Evolutionary conservation across 1,140 invertebrate genomes (phyloP).

Genomic region (Bombus vancouverensis): DNA sequence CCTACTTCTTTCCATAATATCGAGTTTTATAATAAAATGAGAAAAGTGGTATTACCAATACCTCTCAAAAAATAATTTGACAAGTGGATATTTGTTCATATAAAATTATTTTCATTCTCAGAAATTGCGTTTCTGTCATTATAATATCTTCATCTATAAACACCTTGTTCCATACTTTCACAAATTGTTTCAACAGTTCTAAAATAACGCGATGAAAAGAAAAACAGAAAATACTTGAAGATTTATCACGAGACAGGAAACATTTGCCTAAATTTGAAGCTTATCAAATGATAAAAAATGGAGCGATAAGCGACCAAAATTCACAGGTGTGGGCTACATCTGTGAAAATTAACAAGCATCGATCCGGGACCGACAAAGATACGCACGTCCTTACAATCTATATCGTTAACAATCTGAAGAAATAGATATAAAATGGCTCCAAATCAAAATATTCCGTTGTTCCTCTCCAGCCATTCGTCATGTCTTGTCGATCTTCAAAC

Average conservation of each 20-base stretch:
- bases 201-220: not conserved
- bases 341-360: not conserved
- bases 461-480: too few relatives aligned
- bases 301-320: not conserved
- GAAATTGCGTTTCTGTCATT: not conserved
- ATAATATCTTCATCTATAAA: not conserved
- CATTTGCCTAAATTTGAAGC: not conserved
- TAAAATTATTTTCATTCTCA: not conserved
- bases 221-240: not conserved
- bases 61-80: not conserved
- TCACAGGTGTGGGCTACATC: not conserved
- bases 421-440: not conserved
- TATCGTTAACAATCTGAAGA: not conserved
- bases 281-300: conserved; percentile 19
- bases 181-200: not conserved
- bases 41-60: too few relatives aligned
- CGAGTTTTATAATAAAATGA: not conserved
- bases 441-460: not conserved
- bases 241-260: not conserved
- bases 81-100: not conserved
- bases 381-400: too few relatives aligned
- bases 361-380: not conserved
- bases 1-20: not conserved
- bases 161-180: not conserved
- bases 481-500: not conserved